Evolutionary conservation across 2,797 vertebrate species (phyloP).

Genomic region (Masticophis lateralis): DNA sequence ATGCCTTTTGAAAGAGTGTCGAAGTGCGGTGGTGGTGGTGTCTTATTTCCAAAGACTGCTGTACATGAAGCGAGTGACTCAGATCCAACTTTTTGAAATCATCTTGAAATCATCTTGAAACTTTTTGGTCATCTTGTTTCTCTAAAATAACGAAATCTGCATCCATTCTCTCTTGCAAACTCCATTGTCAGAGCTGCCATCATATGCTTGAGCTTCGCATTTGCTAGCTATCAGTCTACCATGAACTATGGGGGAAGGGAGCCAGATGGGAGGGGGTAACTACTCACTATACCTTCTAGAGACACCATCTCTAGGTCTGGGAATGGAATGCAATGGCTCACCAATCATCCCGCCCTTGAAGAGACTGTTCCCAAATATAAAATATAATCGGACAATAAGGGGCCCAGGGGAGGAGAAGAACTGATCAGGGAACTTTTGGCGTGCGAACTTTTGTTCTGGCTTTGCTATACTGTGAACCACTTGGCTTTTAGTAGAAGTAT

Average conservation of each 20-base stretch:
- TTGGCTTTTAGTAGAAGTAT: background rate
- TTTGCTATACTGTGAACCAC: background rate
- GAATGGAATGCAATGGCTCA: too few relatives aligned
- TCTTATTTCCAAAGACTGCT: background rate
- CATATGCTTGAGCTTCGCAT: too few relatives aligned
- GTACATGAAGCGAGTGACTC: background rate
- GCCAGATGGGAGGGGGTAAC: rapidly evolving
- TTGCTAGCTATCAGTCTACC: too few relatives aligned
- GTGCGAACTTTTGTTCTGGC: background rate
- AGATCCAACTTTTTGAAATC: background rate
- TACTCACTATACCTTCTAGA: too few relatives aligned
- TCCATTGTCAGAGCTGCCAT: background rate
- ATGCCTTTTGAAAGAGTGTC: too few relatives aligned
- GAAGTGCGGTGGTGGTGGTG: too few relatives aligned
- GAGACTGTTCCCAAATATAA: too few relatives aligned
- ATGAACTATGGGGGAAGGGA: too few relatives aligned
- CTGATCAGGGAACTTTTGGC: background rate
- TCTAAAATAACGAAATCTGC: background rate
- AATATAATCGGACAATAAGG: too few relatives aligned
- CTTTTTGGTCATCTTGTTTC: background rate
- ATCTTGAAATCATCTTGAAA: too few relatives aligned
- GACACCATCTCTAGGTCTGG: too few relatives aligned
- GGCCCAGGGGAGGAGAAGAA: background rate
- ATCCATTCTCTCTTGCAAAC: background rate
- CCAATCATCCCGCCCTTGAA: too few relatives aligned